These are phyloP conservation scores for Drosophila mojavensis DNA, from an alignment of 1,140 invertebrate genomes.

Conservation along the genomic window DNA sequence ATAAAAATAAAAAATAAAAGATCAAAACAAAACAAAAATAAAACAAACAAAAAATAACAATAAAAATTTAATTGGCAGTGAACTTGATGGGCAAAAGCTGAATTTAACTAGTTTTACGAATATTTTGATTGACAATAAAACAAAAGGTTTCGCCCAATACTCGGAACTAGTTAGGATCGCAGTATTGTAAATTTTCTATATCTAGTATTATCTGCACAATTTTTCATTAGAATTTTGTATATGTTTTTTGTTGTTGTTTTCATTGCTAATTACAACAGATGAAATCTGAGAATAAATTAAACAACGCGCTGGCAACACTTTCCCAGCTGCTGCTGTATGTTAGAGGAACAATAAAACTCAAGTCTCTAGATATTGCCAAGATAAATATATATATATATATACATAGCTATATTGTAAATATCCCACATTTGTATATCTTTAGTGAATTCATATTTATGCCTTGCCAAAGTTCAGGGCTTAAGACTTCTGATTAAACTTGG, in stretches of 20 bases:
- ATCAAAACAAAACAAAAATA: not conserved
- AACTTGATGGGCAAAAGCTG: slow-evolving; percentile 58
- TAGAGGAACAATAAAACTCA: not conserved
- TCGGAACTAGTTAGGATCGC: no score
- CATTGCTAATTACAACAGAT: not conserved
- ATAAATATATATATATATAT: not conserved
- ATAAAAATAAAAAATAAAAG: slow-evolving; percentile 4
- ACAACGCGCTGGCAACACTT: slow-evolving; percentile 28
- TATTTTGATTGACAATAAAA: not conserved
- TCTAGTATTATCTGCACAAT: no score
- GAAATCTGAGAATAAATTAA: not conserved
- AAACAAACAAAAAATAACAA: slow-evolving; percentile 27
- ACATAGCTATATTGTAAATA: not conserved
- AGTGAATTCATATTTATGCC: slow-evolving; percentile 55
- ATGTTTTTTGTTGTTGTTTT: not conserved
- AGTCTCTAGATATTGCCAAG: not conserved
- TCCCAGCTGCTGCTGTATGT: slow-evolving; percentile 4
- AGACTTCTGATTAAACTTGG: slow-evolving; percentile 17
- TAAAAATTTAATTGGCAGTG: slow-evolving; percentile 66
- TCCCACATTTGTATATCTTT: slow-evolving; percentile 19
- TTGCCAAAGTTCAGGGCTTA: slow-evolving; percentile 54
- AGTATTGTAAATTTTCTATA: no score
- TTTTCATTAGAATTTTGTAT: no score
- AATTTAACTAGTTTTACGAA: slow-evolving; percentile 42
- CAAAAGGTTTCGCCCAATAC: no score